Percentiles rank a stretch among this genome's conserved stretches.
Evolutionary conservation across 2,113 vertebrate species (phyloP).

Genomic region (Heptranchias perlo): DNA sequence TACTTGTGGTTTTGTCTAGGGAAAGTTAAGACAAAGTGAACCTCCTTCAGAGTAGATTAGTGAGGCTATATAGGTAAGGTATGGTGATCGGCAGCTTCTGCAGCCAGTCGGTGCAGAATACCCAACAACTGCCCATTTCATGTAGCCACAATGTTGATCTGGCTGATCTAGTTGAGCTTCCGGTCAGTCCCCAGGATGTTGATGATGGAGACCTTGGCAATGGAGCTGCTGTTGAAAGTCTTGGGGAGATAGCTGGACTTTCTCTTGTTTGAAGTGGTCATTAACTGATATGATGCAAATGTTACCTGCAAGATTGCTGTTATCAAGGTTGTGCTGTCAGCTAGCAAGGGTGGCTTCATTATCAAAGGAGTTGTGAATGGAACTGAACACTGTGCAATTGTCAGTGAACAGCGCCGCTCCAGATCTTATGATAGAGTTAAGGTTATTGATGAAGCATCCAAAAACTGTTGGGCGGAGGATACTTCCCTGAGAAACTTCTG

Average conservation of each 20-base stretch:
- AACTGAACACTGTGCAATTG: neutral
- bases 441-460: neutral
- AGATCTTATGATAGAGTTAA: neutral
- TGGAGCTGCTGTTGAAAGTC: neutral
- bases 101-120: neutral
- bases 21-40: neutral
- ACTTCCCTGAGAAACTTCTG: no score
- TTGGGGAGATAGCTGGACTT: neutral
- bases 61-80: neutral
- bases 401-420: neutral
- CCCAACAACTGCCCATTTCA: neutral
- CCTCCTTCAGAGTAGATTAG: neutral
- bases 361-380: neutral
- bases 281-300: neutral
- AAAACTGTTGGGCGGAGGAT: neutral
- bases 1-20: neutral
- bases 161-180: neutral
- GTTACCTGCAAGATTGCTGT: neutral
- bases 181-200: neutral
- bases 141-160: neutral
- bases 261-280: neutral
- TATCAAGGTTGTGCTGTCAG: neutral
- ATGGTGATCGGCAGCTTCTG: neutral
- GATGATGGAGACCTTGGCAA: neutral
- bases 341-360: neutral